Base-by-base conservation (phyloP, 2,113 vertebrate genomes). In the Urocynchramus pylzowi region DNA sequence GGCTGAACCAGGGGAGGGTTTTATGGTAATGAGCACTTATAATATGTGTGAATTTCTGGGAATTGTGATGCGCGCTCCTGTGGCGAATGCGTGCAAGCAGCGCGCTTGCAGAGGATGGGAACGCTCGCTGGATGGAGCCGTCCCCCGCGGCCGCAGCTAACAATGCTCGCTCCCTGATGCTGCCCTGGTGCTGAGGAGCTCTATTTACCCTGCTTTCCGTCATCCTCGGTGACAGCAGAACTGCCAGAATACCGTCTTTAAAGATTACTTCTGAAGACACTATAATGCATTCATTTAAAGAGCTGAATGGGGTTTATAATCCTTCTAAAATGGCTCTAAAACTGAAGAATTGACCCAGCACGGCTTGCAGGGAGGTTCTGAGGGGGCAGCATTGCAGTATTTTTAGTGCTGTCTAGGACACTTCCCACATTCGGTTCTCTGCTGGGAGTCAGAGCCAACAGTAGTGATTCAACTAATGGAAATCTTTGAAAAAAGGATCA, bases 161-260 rank as follows among this genome's bases (percentile, higher is more conserved):
- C 2, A 1, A 1, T 4, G 37, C 21, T 33, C 3, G 35, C 13
- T 22, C 7, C 33, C 6, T 1, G 21, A 2, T 8, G 37, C 61
- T 37, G 61, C 63, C 0, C 22, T 2, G 37, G 7, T 2, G 15
- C 0, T 3, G 1, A 15, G 27, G 22, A 44, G 63, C 0, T 33
- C 63, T 5, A 0, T 5, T 60, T 1, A 13, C 14, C 11, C 1
- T 1, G 12, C 37, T 33, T 27, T 33, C 2, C 2, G 8, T 19
- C 45, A 7, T 23, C 27, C 18, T 33, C 2, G 1, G 53, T 2
- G 31, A 12, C 26, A 42, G 8, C 49, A 73, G 12, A 61, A 18
- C 53, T 71, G 56, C 41, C 74, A 75, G 52, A 87, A 73, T 9
- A 9, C 10, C 3, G 1, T 35, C 42, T 81, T 45, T 41, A 49